Conservation (phyloP, 2,113 vertebrate species). For the Eulemur macaco region DNA sequence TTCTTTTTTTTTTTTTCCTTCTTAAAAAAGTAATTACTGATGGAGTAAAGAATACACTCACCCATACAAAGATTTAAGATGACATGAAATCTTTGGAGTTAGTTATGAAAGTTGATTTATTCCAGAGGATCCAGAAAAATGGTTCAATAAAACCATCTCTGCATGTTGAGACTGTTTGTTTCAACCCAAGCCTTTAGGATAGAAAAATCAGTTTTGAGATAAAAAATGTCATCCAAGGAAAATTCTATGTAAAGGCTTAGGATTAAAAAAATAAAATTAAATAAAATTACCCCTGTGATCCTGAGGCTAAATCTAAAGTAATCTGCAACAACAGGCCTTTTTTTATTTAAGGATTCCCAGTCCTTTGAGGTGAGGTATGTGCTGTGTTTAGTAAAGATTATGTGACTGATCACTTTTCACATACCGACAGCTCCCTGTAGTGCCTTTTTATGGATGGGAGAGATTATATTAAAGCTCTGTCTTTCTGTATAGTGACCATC, state of each 20-base stretch:
- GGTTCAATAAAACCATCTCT: slow-evolving; percentile 65
- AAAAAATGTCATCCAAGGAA: slow-evolving; percentile 55
- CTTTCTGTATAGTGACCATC: slow-evolving; percentile 65
- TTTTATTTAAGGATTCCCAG: neutral
- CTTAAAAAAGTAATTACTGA: slow-evolving; percentile 78
- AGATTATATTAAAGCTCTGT: slow-evolving; percentile 63
- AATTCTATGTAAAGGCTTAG: neutral
- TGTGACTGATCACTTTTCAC: slow-evolving; percentile 74
- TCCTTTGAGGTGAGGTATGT: slow-evolving; percentile 45
- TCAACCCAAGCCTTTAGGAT: slow-evolving; percentile 56
- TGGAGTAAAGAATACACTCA: slow-evolving; percentile 72
- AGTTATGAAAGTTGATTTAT: slow-evolving; percentile 78
- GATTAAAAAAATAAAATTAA: slow-evolving; percentile 40
- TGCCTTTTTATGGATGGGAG: slow-evolving; percentile 19
- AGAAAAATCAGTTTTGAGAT: slow-evolving; percentile 56
- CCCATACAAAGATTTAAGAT: slow-evolving; percentile 76
- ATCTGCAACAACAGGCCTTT: slow-evolving; percentile 24
- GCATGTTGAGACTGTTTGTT: slow-evolving; percentile 62
- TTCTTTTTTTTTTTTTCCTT: slow-evolving; percentile 52
- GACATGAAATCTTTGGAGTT: slow-evolving; percentile 79
- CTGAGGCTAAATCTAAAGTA: slow-evolving; percentile 49
- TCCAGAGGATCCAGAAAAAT: slow-evolving; percentile 42
- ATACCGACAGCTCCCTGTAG: slow-evolving; percentile 59
- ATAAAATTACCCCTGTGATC: slow-evolving; percentile 46
- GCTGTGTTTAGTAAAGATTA: slow-evolving; percentile 57